Evolutionary conservation across 2,113 vertebrate genomes (phyloP).

Genomic region (Thomomys bottae): DNA sequence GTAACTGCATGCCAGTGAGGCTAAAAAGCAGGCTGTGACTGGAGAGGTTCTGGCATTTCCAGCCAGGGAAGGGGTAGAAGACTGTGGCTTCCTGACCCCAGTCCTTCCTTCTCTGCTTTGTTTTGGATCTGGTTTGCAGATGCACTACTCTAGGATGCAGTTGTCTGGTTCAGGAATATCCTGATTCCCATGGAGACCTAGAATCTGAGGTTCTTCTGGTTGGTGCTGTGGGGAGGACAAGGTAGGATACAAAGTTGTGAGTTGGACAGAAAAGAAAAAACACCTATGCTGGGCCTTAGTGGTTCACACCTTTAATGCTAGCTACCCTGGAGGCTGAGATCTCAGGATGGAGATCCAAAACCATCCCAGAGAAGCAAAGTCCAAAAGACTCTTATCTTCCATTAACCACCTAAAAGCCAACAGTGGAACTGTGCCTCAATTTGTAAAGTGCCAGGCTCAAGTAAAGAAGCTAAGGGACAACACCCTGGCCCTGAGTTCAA

Average conservation of each 20-base stretch:
- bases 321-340: too few relatives aligned
- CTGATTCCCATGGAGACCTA: not conserved
- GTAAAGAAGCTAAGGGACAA: too few relatives aligned
- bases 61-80: not conserved
- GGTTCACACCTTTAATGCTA: too few relatives aligned
- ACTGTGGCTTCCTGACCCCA: not conserved
- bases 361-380: too few relatives aligned
- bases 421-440: too few relatives aligned
- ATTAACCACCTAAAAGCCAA: too few relatives aligned
- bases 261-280: not conserved
- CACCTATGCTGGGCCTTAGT: not conserved
- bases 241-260: not conserved
- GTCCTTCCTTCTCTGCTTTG: not conserved
- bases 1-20: conserved; percentile 48
- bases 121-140: not conserved
- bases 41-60: not conserved
- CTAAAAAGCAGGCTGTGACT: not conserved
- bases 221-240: not conserved
- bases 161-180: not conserved
- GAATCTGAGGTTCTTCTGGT: not conserved
- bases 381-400: too few relatives aligned
- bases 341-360: too few relatives aligned
- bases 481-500: too few relatives aligned
- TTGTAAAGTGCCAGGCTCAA: too few relatives aligned
- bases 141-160: not conserved